A percentile compares a stretch with the other conserved stretches of the same genome.
These are phyloP conservation scores for Harpegnathos saltator DNA, from an alignment of 1,140 invertebrate genomes.

Conservation along the genomic window DNA sequence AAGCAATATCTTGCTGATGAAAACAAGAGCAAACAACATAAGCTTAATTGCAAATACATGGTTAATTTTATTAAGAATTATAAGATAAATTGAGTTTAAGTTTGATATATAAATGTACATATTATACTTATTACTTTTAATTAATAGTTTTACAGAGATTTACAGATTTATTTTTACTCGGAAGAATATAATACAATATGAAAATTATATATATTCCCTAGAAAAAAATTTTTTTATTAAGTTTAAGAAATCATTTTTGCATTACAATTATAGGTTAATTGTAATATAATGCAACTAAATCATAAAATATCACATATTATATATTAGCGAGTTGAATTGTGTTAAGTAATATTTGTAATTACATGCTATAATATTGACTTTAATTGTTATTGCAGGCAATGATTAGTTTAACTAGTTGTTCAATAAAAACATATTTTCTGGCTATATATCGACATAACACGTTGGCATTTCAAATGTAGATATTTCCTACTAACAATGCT, in stretches of 20 bases:
- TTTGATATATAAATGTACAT: neutral
- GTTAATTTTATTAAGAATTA: neutral
- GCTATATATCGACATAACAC: constrained; percentile 20
- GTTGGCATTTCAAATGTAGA: constrained; percentile 11
- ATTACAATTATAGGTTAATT: constrained; percentile 5
- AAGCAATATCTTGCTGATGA: neutral
- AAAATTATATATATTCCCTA: neutral
- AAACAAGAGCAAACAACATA: neutral
- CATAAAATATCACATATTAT: constrained; percentile 11
- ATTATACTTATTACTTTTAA: neutral
- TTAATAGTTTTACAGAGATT: neutral
- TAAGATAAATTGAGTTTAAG: neutral
- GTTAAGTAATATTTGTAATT: neutral
- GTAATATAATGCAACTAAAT: constrained; percentile 6
- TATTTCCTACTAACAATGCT: neutral
- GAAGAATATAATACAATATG: neutral
- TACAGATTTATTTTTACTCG: neutral
- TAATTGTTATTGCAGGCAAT: neutral
- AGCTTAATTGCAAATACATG: neutral
- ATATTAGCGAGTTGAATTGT: neutral
- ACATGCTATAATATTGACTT: constrained; percentile 1
- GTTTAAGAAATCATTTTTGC: neutral
- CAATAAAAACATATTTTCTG: constrained; percentile 43
- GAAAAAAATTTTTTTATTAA: no score
- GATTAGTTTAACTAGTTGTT: neutral